A percentile compares a stretch with the other conserved stretches of the same genome.
Evolutionary conservation across 2,888 invertebrate genomes (phyloP).

Genomic region (Netelia fuscicornis): DNA sequence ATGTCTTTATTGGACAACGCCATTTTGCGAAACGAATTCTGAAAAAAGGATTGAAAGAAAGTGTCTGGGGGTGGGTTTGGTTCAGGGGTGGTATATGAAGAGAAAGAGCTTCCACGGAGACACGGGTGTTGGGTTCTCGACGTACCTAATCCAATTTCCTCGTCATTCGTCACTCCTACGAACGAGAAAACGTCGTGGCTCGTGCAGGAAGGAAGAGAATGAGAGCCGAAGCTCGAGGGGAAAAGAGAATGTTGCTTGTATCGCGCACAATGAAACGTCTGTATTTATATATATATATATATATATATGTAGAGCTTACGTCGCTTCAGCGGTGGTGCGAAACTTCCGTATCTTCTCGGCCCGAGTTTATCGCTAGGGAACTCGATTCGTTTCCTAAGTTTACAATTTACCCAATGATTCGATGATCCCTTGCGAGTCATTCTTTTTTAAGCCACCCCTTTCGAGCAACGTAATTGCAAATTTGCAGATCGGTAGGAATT

Average conservation of each 20-base stretch:
- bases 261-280: not conserved
- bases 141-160: slow-evolving; percentile 72
- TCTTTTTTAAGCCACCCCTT: no score
- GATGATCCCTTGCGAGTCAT: no score
- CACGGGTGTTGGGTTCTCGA: slow-evolving; percentile 18
- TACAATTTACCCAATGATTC: no score
- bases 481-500: no score
- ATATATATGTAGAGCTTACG: no score
- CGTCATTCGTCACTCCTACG: slow-evolving; percentile 69
- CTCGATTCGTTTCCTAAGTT: no score
- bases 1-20: no score
- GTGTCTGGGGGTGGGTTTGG: not conserved
- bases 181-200: slow-evolving; percentile 47
- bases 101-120: slow-evolving; percentile 7
- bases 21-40: not conserved
- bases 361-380: no score
- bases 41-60: slow-evolving; percentile 18
- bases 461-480: no score
- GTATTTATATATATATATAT: no score
- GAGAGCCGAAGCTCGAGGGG: not conserved
- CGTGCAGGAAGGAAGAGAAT: slow-evolving; percentile 45
- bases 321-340: no score
- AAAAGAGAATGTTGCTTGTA: slow-evolving; percentile 13
- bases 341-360: no score
- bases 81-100: not conserved